Base-by-base conservation (phyloP, 2,888 invertebrate genomes). In the Hirtodrosophila duncani region DNA sequence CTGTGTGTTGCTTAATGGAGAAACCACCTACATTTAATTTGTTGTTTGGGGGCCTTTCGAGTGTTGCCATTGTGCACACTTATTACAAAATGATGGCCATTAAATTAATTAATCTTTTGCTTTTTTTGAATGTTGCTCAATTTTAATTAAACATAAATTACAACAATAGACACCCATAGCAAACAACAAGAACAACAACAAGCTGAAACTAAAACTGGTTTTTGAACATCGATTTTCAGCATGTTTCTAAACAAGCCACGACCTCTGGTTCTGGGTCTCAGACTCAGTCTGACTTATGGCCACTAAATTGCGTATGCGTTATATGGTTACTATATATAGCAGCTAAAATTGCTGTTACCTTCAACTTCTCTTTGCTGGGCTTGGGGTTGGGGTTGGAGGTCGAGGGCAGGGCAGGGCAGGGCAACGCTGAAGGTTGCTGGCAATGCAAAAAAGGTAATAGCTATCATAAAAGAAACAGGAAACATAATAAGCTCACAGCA, bases 71-170 rank as follows among this genome's bases (percentile, higher is more conserved):
- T 67, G 56, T 39, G 14, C n/a, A n/a, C n/a, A n/a, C n/a, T n/a
- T n/a, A n/a, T 24, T 30, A 53, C 57, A 51, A 68, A 72, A 53
- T 66, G 53, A 56, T 66, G 63, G 79, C 67, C 71, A 72, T 72
- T 72, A 72, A 75, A 71, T 67, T 67, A 75, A 72, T 72, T 72
- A 67, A 71, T 64, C 60, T 67, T 18, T 36, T 58, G 56, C 39
- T 23, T 42, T 23, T 21, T 33, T 44, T 57, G 34, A 10, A 37
- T 45, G 33, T 31, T 48, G 29, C 53, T 34, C 53, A 55, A 58
- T 63, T 75, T 79, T 70, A 70, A 75, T 75, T 67, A 70, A 75
- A 57, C 41, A 39, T 43, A 60, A 60, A 68, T 75, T 56, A 62
- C 57, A n/a, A n/a, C n/a, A n/a, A n/a, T n/a, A n/a, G n/a, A n/a